A percentile compares a stretch with the other conserved stretches of the same genome.
Evolutionary conservation across 2,888 invertebrate species (phyloP).

Genomic region (Lamellibrachia satsuma): DNA sequence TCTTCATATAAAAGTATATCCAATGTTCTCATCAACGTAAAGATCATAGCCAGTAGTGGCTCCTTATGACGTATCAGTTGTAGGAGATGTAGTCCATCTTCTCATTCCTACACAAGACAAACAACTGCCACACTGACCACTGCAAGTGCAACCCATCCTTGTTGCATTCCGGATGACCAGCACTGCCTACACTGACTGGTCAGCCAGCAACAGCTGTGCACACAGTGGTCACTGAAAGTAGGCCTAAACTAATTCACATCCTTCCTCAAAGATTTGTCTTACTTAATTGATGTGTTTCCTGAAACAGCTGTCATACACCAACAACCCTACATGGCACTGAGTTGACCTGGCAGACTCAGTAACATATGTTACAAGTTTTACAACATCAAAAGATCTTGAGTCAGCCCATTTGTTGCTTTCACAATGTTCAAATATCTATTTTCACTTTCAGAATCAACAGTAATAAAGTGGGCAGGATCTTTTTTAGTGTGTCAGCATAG

Average conservation of each 20-base stretch:
- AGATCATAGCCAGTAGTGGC: too few species aligned
- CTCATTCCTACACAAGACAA: neutral
- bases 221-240: neutral
- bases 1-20: neutral
- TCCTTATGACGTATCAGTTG: neutral
- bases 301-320: neutral
- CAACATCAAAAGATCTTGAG: too few species aligned
- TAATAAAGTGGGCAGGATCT: neutral
- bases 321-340: too few species aligned
- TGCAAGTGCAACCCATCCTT: neutral
- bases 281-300: conserved; percentile 1
- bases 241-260: neutral
- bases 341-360: too few species aligned
- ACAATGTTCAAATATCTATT: neutral
- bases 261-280: neutral
- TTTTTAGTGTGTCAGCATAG: too few species aligned
- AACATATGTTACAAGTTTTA: too few species aligned
- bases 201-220: neutral
- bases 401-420: too few species aligned
- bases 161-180: too few species aligned
- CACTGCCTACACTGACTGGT: neutral
- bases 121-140: neutral
- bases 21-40: neutral
- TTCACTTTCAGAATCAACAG: neutral
- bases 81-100: neutral